phyloP scores from a whole-genome alignment of 2,113 vertebrate genomes.

The Neoarius graeffei region DNA sequence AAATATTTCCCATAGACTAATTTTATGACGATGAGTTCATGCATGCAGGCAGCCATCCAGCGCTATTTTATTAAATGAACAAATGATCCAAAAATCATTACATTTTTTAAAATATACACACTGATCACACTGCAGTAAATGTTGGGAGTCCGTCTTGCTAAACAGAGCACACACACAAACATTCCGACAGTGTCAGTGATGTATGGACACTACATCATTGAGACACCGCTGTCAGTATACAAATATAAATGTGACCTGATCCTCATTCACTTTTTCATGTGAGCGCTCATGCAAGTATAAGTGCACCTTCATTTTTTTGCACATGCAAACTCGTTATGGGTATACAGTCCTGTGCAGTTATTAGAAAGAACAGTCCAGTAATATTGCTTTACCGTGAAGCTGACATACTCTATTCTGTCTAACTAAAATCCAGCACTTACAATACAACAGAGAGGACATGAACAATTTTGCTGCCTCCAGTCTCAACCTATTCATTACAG shows the following conservation, averaged over 20 bases:
- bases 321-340: background rate
- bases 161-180: constrained; percentile 15
- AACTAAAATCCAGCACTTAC: constrained; percentile 11
- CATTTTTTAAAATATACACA: background rate
- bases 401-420: constrained; percentile 24
- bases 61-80: background rate
- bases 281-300: background rate
- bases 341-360: constrained; percentile 1
- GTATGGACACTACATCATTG: constrained; percentile 19
- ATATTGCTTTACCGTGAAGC: constrained; percentile 12
- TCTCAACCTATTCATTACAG: constrained; percentile 27
- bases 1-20: background rate
- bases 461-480: constrained; percentile 1
- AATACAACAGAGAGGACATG: constrained; percentile 17
- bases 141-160: constrained; percentile 12
- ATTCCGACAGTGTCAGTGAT: background rate
- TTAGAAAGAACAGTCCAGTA: background rate
- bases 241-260: constrained; percentile 14
- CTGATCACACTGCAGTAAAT: background rate
- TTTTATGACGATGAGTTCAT: background rate
- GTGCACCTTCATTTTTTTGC: background rate
- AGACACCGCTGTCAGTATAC: constrained; percentile 5
- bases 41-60: background rate
- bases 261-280: background rate
- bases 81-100: constrained; percentile 13